Evolutionary conservation across 1,140 invertebrate species (phyloP), one percentile per base, ranked within the genome.

Genomic region (Theocolax elegans): DNA sequence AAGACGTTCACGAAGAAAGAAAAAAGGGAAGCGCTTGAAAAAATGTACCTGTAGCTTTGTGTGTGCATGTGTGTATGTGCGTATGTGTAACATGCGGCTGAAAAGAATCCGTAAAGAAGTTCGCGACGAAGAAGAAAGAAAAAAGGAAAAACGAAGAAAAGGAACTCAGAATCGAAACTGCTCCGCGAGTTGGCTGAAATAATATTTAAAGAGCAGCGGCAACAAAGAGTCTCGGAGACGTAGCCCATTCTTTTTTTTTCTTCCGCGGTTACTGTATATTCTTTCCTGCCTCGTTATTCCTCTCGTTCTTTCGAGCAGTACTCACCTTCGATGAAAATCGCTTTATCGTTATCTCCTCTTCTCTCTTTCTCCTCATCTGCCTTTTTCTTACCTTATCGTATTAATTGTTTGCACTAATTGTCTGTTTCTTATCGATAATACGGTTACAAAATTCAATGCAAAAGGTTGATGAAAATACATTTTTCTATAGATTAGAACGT

Each of bases 161-260:
- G 35, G 12, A 58, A 21, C 23, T 40, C 40, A 48, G 64, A 46
- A 46, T 21, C 40, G 48, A 69, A 40, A 67, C 17, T 29, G 19
- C 25, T n/a, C 23, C 35, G 23, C 58, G 51, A 46, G 40, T 58
- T 56, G 53, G 40, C 35, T 67, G 49, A 62, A 67, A 74, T 71
- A 71, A 74, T 74, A 74, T 67, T 74, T 74, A 64, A 71, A 71
- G 53, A 70, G 49, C 44, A 51, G 35, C 51, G 29, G 42, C 35
- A 67, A 71, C 67, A 73, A 65, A 70, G 62, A 70, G 56, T 49
- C 29, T 13, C 42, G 0, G 1, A 21, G n/a, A 53, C 23, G 27
- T 10, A 25, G 3, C 17, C 25, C 1, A 10, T 51, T 25, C 3
- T 38, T 38, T 17, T 56, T n/a, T 46, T 38, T 31, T 25, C 19